Conservation (phyloP, 1,140 invertebrate species). For the Pseudomyrmex gracilis region DNA sequence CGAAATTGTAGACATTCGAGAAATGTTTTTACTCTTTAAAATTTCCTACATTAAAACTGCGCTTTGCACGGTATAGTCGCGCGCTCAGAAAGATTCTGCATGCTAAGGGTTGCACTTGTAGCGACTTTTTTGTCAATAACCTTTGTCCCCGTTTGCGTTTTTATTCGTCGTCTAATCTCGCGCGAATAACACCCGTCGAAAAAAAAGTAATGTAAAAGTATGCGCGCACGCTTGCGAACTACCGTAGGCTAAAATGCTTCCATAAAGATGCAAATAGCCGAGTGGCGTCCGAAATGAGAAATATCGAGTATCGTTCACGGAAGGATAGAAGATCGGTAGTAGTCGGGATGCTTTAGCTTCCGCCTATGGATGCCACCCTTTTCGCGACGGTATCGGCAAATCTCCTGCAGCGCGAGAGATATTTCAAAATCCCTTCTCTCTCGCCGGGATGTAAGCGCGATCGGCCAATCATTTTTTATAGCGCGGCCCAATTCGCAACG, state of each 20-base stretch:
- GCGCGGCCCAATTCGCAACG: slow-evolving; percentile 23
- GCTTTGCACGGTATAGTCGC: neutral
- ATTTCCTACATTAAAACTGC: neutral
- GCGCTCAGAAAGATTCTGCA: neutral
- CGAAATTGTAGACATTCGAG: no score
- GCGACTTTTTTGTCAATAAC: neutral
- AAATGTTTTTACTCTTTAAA: neutral
- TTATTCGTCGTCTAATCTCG: slow-evolving; percentile 60
- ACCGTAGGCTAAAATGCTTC: slow-evolving; percentile 55
- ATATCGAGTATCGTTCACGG: slow-evolving; percentile 64
- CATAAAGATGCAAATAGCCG: slow-evolving; percentile 74
- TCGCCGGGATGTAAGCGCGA: slow-evolving; percentile 18
- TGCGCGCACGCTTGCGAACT: slow-evolving; percentile 46
- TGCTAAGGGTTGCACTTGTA: neutral
- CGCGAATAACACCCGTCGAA: slow-evolving; percentile 48
- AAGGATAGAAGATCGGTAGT: slow-evolving; percentile 54
- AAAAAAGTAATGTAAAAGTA: slow-evolving; percentile 45
- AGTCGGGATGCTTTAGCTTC: slow-evolving; percentile 34
- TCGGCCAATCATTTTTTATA: slow-evolving; percentile 47
- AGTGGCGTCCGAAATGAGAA: slow-evolving; percentile 70
- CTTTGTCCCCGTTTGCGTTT: slow-evolving; percentile 10
- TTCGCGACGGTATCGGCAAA: slow-evolving; percentile 29
- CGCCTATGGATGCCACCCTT: slow-evolving; percentile 32
- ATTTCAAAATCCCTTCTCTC: slow-evolving; percentile 42
- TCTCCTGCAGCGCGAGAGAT: slow-evolving; percentile 23